phyloP scores from a whole-genome alignment of 2,797 vertebrate genomes.

The Melanogrammus aeglefinus region DNA sequence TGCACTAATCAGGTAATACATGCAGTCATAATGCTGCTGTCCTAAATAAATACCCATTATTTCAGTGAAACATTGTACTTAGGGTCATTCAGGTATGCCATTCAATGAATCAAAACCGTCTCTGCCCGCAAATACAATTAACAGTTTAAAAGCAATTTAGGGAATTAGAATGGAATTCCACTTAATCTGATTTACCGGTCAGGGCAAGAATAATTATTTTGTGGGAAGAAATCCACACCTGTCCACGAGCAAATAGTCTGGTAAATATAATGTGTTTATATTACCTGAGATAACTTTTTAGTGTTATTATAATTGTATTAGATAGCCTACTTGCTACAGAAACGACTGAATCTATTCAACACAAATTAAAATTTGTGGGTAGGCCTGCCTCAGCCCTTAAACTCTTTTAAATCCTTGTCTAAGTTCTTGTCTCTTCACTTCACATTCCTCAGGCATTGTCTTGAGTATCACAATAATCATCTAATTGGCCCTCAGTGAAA shows the following conservation, averaged over 20 bases:
- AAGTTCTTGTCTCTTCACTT: neutral
- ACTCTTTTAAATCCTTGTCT: neutral
- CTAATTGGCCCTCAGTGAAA: neutral
- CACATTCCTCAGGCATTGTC: neutral
- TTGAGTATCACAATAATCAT: neutral
- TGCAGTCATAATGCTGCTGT: neutral
- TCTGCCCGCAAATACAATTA: neutral
- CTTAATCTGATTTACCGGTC: neutral
- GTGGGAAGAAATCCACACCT: neutral
- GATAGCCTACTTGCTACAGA: no score
- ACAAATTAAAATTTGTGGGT: neutral
- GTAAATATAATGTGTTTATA: neutral
- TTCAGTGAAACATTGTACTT: no score
- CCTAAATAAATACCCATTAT: neutral
- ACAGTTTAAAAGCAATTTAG: no score
- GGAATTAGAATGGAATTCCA: no score
- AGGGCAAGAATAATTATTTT: neutral
- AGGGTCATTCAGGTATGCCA: neutral
- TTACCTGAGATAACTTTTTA: neutral
- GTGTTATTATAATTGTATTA: neutral
- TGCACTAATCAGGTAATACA: neutral
- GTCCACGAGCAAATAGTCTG: neutral
- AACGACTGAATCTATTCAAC: no score
- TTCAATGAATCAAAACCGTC: neutral
- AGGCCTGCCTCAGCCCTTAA: neutral